These are phyloP conservation scores for Halocynthia aurantium DNA, from an alignment of 23 tunicate species.

Conservation along the genomic window DNA sequence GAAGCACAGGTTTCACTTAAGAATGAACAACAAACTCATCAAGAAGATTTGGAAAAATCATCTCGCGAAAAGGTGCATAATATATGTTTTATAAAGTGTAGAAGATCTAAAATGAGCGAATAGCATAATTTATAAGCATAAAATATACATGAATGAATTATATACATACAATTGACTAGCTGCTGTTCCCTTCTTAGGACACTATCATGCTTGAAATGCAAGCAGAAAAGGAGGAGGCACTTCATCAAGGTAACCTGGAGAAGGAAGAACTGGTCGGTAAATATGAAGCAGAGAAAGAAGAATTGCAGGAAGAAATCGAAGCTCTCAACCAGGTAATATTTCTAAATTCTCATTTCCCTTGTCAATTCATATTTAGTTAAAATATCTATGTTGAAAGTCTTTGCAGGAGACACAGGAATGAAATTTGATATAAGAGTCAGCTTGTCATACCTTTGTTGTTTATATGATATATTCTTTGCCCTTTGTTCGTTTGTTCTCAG, in stretches of 20 bases:
- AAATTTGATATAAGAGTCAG: neutral
- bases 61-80: slow-evolving; percentile 49
- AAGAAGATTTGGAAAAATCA: slow-evolving; percentile 86
- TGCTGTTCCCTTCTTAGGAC: slow-evolving; percentile 29
- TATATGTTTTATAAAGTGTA: neutral
- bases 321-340: slow-evolving; percentile 72
- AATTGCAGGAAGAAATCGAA: slow-evolving; percentile 85
- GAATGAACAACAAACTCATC: slow-evolving; percentile 89
- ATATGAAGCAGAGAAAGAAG: slow-evolving; percentile 90
- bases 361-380: too few relatives aligned
- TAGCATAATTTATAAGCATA: neutral
- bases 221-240: slow-evolving; percentile 73
- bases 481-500: slow-evolving; percentile 2
- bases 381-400: too few relatives aligned
- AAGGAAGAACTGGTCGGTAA: slow-evolving; percentile 84
- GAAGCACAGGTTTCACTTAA: slow-evolving; percentile 89
- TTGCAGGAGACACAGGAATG: too few relatives aligned
- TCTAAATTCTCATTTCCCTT: neutral
- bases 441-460: neutral
- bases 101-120: neutral
- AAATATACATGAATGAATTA: too few relatives aligned
- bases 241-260: slow-evolving; percentile 44
- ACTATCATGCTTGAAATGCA: slow-evolving; percentile 66
- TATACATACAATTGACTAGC: neutral
- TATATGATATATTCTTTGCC: neutral